A percentile compares a stretch with the other conserved stretches of the same genome.
These are phyloP conservation scores for Bubo bubo DNA, from an alignment of 2,113 vertebrate genomes.

Conservation along the genomic window DNA sequence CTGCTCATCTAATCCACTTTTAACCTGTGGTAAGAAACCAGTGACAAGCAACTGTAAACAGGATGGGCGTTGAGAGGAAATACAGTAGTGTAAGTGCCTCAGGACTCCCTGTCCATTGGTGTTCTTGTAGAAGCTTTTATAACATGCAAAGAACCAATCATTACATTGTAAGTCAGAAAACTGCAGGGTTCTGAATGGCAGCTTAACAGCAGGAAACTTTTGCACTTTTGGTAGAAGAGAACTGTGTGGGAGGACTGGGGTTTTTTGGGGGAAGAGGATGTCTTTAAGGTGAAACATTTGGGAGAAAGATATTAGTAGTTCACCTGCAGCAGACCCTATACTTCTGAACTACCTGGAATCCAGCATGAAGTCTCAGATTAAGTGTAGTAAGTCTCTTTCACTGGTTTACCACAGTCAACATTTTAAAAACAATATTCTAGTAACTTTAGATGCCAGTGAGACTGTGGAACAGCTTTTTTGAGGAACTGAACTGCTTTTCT, in stretches of 20 bases:
- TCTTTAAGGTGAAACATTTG: neutral
- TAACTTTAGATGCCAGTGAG: neutral
- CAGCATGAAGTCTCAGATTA: neutral
- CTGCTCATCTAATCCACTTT: neutral
- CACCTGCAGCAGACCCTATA: neutral
- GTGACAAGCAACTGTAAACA: neutral
- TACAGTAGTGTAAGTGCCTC: accelerated
- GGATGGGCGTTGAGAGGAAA: neutral
- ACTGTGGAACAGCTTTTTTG: neutral
- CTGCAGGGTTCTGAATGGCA: neutral
- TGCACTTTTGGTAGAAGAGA: neutral
- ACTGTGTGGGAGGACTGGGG: neutral
- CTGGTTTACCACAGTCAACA: neutral
- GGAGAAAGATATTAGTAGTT: neutral
- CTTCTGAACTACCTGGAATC: neutral
- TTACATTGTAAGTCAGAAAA: neutral
- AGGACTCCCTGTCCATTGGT: neutral
- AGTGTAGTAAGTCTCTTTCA: neutral
- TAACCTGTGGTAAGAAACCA: neutral
- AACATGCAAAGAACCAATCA: neutral
- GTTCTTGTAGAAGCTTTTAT: neutral
- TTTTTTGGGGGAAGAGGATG: neutral
- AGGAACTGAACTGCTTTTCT: neutral
- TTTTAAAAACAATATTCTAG: neutral
- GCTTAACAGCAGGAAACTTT: neutral